These are phyloP conservation scores for Cathartes aura DNA, from an alignment of 2,113 vertebrate species.

Conservation along the genomic window DNA sequence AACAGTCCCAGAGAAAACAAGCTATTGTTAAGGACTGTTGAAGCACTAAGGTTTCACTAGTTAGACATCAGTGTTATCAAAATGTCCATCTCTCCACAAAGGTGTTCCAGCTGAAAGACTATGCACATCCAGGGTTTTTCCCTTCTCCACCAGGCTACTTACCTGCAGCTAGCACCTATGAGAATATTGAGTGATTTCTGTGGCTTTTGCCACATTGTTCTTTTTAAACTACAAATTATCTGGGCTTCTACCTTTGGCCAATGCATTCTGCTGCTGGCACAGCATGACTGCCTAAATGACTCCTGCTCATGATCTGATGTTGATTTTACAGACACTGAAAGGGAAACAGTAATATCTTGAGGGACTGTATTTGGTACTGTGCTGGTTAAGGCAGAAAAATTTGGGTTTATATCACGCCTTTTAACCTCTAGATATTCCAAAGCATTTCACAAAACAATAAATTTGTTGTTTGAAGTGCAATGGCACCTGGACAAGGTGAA, in stretches of 20 bases:
- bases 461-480: neutral
- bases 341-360: neutral
- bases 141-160: neutral
- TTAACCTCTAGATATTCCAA: neutral
- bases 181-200: neutral
- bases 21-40: neutral
- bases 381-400: neutral
- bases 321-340: neutral
- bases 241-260: conserved; percentile 1
- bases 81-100: neutral
- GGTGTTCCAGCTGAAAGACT: conserved; percentile 11
- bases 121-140: neutral
- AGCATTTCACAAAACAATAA: neutral
- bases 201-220: neutral
- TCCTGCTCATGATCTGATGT: neutral
- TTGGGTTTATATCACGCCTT: neutral
- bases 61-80: neutral
- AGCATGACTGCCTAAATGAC: neutral
- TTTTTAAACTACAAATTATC: neutral
- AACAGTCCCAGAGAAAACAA: neutral
- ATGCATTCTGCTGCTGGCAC: neutral
- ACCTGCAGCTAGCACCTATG: neutral
- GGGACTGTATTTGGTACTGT: neutral
- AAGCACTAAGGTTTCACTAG: neutral
- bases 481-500: neutral